Evolutionary conservation across 2,797 vertebrate genomes (phyloP).

Genomic region (Crypturellus tataupa): DNA sequence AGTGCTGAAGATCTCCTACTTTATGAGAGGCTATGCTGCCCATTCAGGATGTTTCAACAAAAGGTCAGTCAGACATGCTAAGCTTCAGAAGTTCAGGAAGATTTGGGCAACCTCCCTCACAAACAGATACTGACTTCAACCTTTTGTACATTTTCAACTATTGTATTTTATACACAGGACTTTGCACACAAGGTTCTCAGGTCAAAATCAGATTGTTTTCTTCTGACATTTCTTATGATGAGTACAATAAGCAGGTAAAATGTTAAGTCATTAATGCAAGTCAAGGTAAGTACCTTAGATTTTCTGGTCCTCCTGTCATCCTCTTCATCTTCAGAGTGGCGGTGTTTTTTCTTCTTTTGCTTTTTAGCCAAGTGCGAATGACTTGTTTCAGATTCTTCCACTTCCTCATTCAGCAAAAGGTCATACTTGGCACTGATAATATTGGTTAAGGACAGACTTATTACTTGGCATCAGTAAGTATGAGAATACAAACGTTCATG

Average conservation of each 20-base stretch:
- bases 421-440: constrained; percentile 89
- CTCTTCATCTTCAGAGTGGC: constrained; percentile 89
- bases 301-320: constrained; percentile 86
- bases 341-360: constrained; percentile 89
- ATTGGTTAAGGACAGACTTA: constrained; percentile 79
- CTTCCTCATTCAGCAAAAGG: constrained; percentile 89
- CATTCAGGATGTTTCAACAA: not conserved
- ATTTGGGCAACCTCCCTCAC: not conserved
- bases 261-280: not conserved
- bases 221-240: not conserved
- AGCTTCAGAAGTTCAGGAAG: not conserved
- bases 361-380: constrained; percentile 85
- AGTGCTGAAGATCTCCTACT: not conserved
- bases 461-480: not conserved
- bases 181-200: not conserved
- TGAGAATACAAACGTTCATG: not conserved
- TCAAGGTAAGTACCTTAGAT: constrained; percentile 83
- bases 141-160: not conserved
- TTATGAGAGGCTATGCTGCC: not conserved
- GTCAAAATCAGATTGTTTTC: not conserved
- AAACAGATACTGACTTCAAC: not conserved
- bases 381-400: constrained; percentile 77
- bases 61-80: not conserved
- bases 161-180: not conserved
- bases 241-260: not conserved